Conservation (phyloP, 2,113 vertebrate genomes). For the Tetrao urogallus region DNA sequence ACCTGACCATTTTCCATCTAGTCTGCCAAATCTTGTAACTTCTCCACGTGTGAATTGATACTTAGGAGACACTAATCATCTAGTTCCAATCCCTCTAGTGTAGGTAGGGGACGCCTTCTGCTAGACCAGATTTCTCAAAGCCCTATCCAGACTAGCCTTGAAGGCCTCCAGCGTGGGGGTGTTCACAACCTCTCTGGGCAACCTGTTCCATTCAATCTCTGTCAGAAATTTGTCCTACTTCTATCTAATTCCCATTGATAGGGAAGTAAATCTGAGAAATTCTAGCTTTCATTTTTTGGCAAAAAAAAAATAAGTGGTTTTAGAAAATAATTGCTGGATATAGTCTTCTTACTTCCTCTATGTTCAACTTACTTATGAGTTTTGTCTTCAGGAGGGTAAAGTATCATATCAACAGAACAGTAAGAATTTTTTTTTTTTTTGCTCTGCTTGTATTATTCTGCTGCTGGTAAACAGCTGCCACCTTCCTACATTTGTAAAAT, state of each 20-base stretch:
- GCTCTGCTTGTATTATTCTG: neutral
- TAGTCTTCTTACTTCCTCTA: neutral
- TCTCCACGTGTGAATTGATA: neutral
- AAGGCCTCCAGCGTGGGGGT: too few relatives aligned
- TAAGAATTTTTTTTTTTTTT: neutral
- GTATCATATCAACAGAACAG: neutral
- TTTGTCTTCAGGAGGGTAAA: neutral
- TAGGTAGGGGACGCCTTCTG: too few relatives aligned
- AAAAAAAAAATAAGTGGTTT: neutral
- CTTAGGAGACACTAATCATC: neutral
- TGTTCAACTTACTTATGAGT: neutral
- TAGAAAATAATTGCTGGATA: neutral
- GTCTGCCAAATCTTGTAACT: neutral
- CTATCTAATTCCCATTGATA: neutral
- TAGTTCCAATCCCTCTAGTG: too few relatives aligned
- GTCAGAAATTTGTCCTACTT: neutral
- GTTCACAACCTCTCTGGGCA: too few relatives aligned
- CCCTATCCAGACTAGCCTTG: too few relatives aligned
- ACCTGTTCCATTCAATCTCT: neutral
- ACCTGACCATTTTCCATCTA: neutral
- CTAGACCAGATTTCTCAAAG: too few relatives aligned
- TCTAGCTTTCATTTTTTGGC: neutral
- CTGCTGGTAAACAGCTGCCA: neutral
- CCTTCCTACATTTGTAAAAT: neutral
- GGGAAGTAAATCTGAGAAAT: neutral